A percentile compares a stretch with the other conserved stretches of the same genome.
These are phyloP conservation scores for Acipenser transmontanus DNA, from an alignment of 2,797 vertebrate species.

Conservation along the genomic window DNA sequence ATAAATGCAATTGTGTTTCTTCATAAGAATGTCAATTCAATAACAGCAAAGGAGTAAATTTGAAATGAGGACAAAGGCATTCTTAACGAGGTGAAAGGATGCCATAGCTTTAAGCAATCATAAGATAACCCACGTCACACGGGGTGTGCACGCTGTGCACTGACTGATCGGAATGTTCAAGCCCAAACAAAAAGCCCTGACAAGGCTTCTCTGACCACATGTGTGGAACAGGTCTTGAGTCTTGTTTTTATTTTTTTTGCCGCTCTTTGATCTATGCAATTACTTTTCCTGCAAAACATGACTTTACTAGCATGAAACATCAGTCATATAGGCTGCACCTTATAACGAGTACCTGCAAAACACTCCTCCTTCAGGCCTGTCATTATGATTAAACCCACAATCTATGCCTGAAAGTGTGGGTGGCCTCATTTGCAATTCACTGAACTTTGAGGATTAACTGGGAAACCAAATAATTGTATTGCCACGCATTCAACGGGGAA, in stretches of 20 bases:
- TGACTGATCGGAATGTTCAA: background rate
- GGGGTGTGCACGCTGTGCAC: background rate
- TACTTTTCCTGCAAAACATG: conserved; percentile 4
- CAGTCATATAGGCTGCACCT: background rate
- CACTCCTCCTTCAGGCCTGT: background rate
- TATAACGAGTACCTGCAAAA: conserved; percentile 3
- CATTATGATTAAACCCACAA: conserved; percentile 3
- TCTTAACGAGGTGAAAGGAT: conserved; percentile 14
- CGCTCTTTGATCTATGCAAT: conserved; percentile 11
- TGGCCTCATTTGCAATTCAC: conserved; percentile 13
- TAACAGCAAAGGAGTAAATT: too few species aligned
- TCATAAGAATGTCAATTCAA: too few species aligned
- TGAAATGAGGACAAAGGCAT: conserved; percentile 1
- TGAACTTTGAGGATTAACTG: conserved; percentile 9
- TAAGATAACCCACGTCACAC: conserved; percentile 1
- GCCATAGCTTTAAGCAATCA: conserved; percentile 16
- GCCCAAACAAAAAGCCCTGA: background rate
- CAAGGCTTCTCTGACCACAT: conserved; percentile 5
- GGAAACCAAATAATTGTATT: background rate
- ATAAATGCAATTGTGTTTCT: too few species aligned
- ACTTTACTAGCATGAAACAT: conserved; percentile 4
- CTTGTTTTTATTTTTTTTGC: conserved; percentile 1
- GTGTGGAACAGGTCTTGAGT: background rate
- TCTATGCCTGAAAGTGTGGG: conserved; percentile 1
- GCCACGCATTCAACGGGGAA: background rate